Evolutionary conservation across 1,140 invertebrate genomes (phyloP).

Genomic region (Drosophila tristis): DNA sequence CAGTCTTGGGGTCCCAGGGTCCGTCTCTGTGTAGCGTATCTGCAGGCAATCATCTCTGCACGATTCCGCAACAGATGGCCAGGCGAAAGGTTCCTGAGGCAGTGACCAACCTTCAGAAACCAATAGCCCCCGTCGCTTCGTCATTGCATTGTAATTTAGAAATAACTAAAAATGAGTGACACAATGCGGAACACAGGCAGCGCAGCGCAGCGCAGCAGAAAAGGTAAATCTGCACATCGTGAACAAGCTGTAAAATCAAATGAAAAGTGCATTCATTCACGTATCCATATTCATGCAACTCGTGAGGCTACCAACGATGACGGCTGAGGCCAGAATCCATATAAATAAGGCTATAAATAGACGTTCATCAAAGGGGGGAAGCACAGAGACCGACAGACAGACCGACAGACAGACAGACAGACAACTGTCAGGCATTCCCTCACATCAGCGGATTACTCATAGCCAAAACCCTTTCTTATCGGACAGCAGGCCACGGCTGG

Average conservation of each 20-base stretch:
- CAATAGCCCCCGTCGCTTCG: conserved; percentile 17
- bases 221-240: conserved; percentile 31
- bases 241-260: conserved; percentile 16
- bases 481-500: background rate
- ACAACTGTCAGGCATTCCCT: background rate
- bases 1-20: conserved; percentile 15
- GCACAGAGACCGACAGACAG: conserved; percentile 1
- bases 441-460: conserved; percentile 23
- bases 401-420: too few relatives aligned
- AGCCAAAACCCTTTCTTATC: conserved; percentile 14
- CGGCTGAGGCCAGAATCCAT: conserved; percentile 37
- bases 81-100: conserved; percentile 47
- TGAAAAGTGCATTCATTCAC: conserved; percentile 22
- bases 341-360: conserved; percentile 46
- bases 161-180: conserved; percentile 39
- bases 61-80: conserved; percentile 51
- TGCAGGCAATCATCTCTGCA: conserved; percentile 55
- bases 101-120: conserved; percentile 51
- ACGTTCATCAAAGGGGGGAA: conserved; percentile 23
- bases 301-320: conserved; percentile 38
- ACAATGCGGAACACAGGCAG: conserved; percentile 60
- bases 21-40: conserved; percentile 34
- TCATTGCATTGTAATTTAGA: conserved; percentile 37
- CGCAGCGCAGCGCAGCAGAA: background rate
- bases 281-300: conserved; percentile 32